phyloP scores from a whole-genome alignment of 2,113 vertebrate genomes.

The Fulica atra region DNA sequence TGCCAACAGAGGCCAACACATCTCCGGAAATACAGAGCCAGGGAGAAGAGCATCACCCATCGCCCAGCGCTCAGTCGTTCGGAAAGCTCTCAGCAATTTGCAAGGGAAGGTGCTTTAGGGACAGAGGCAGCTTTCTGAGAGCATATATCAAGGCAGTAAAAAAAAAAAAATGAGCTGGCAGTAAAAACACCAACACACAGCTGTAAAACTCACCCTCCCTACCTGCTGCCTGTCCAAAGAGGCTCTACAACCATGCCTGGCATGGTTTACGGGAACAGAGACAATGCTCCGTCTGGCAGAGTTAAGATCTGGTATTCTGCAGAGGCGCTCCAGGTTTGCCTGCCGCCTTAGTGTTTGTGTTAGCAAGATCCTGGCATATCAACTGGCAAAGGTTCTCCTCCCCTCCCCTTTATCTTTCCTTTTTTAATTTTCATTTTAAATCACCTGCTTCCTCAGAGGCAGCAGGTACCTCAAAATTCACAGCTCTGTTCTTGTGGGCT shows the following conservation, averaged over 20 bases:
- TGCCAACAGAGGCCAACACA: neutral
- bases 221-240: neutral
- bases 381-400: fast-evolving
- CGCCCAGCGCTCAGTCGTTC: fast-evolving
- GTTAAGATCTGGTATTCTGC: neutral
- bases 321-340: neutral
- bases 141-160: neutral
- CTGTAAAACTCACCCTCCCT: neutral
- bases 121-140: neutral
- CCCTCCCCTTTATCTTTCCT: neutral
- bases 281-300: fast-evolving
- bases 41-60: neutral
- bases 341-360: fast-evolving
- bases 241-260: fast-evolving
- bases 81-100: neutral
- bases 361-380: neutral
- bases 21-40: neutral
- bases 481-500: neutral
- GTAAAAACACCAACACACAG: neutral
- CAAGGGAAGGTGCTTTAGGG: neutral
- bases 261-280: neutral
- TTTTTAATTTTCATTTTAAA: neutral
- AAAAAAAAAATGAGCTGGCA: fast-evolving
- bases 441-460: neutral
- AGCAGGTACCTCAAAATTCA: neutral